Evolutionary conservation across 1,140 invertebrate genomes (phyloP).

Genomic region (Tetragnatha versicolor): DNA sequence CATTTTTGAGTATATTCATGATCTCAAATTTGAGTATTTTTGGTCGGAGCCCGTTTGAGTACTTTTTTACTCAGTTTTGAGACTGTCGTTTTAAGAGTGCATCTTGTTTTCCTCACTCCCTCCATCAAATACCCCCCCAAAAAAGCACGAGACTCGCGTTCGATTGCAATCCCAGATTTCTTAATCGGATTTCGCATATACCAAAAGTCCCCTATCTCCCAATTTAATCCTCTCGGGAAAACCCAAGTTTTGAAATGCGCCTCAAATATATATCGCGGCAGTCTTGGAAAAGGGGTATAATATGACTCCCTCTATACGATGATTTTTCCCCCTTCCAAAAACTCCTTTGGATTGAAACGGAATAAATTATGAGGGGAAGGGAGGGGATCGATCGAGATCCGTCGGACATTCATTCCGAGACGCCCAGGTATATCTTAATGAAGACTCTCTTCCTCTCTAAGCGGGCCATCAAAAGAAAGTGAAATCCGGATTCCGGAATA

Average conservation of each 20-base stretch:
- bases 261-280: background rate
- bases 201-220: too few species aligned
- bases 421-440: conserved; percentile 15
- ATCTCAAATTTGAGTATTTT: too few species aligned
- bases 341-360: conserved; percentile 6
- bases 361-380: conserved; percentile 9
- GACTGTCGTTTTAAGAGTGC: too few species aligned
- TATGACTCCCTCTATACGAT: background rate
- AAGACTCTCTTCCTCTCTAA: conserved; percentile 9
- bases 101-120: too few species aligned
- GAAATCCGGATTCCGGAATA: background rate
- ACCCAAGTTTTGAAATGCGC: background rate
- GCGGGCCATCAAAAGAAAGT: conserved; percentile 20
- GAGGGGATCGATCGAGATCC: conserved; percentile 6
- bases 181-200: background rate
- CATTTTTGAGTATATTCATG: too few species aligned
- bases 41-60: too few species aligned
- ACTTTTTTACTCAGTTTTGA: too few species aligned
- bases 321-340: background rate
- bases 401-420: too few species aligned
- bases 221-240: too few species aligned
- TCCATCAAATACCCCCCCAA: too few species aligned
- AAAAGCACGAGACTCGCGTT: too few species aligned
- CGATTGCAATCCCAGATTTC: too few species aligned
- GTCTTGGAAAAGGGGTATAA: background rate